A percentile compares a stretch with the other conserved stretches of the same genome.
phyloP scores from a whole-genome alignment of 2,113 vertebrate genomes.

The Coptodon rendalli region DNA sequence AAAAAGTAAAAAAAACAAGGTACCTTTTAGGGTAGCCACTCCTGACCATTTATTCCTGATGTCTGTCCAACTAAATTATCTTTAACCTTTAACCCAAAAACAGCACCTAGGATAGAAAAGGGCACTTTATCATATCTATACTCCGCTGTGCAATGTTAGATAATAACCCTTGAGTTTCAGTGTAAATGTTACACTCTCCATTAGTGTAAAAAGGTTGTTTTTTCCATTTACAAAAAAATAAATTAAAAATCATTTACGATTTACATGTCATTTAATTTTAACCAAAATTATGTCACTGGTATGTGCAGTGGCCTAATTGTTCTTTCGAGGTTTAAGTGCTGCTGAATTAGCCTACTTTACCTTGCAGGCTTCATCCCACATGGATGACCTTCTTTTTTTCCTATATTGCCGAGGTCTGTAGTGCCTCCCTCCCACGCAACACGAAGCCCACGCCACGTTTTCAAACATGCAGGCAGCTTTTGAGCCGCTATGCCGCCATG shows the following conservation, averaged over 20 bases:
- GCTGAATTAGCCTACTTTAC: conserved; percentile 13
- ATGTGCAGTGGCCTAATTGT: neutral
- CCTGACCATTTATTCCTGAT: neutral
- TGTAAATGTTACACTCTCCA: too few species aligned
- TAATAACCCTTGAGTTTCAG: neutral
- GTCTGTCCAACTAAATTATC: neutral
- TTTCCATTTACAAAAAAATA: neutral
- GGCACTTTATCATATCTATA: neutral
- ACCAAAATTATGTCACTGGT: neutral
- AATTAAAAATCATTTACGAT: neutral
- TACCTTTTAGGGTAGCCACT: neutral
- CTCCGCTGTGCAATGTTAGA: neutral
- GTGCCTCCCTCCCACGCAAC: conserved; percentile 29
- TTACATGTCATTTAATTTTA: neutral
- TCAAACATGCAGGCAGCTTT: neutral
- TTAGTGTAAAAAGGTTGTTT: neutral
- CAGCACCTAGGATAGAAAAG: neutral
- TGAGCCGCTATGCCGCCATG: neutral
- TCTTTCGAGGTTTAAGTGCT: neutral
- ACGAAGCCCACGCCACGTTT: conserved; percentile 35
- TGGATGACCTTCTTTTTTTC: conserved; percentile 35
- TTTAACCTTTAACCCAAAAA: neutral
- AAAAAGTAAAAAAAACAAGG: neutral
- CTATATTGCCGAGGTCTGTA: conserved; percentile 20
- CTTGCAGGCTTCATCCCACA: conserved; percentile 53